These are phyloP conservation scores for Mastomys coucha DNA, from an alignment of 2,113 vertebrate species.

Conservation along the genomic window DNA sequence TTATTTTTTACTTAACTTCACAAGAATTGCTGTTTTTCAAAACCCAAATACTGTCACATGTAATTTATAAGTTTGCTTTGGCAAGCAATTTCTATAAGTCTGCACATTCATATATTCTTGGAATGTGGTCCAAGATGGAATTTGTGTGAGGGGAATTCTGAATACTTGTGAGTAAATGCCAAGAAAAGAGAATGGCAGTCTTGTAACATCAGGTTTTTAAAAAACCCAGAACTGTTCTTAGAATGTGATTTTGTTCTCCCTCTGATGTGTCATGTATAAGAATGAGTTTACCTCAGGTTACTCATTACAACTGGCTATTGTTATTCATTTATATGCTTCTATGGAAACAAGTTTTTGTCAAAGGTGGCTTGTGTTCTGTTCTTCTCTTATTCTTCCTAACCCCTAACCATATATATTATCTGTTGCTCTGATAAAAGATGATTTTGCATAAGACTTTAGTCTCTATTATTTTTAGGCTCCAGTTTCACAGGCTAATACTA, in stretches of 20 bases:
- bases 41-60: background rate
- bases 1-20: background rate
- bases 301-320: background rate
- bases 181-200: background rate
- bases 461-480: background rate
- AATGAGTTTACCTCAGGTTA: accelerated
- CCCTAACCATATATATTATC: background rate
- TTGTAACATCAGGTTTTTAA: background rate
- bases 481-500: background rate
- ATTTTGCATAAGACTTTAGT: background rate
- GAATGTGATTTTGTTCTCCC: background rate
- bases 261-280: background rate
- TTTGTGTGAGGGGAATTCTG: background rate
- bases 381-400: background rate
- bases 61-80: background rate
- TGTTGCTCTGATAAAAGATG: background rate
- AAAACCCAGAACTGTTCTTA: background rate
- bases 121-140: background rate
- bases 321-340: background rate
- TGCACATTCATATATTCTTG: background rate
- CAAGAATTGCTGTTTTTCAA: background rate
- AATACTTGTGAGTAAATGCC: background rate
- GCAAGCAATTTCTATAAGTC: background rate
- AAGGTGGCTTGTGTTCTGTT: background rate
- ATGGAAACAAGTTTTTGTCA: background rate